These are phyloP conservation scores for Hypolimnas misippus DNA, from an alignment of 2,888 invertebrate genomes.

Conservation along the genomic window DNA sequence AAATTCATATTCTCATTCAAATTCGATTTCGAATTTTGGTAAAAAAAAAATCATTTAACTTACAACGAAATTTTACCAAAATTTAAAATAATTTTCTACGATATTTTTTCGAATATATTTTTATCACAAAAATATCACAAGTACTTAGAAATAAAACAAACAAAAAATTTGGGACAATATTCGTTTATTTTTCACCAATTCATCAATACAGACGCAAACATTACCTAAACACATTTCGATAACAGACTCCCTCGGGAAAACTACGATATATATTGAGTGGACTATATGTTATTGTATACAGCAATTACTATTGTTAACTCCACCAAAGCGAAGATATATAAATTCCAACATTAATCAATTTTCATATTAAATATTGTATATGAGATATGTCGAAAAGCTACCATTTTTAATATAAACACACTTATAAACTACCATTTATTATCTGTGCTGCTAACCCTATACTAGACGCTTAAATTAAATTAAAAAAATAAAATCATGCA, in stretches of 20 bases:
- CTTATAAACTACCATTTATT: constrained; percentile 37
- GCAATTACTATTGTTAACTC: constrained; percentile 20
- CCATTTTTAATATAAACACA: constrained; percentile 22
- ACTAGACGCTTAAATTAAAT: not conserved
- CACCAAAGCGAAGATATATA: constrained; percentile 35
- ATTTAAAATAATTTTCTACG: no score
- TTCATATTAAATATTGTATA: constrained; percentile 25
- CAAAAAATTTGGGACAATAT: constrained; percentile 47
- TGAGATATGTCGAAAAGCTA: constrained; percentile 38
- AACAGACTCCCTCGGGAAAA: constrained; percentile 39
- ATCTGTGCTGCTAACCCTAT: constrained; percentile 28
- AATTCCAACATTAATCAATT: constrained; percentile 36
- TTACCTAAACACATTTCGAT: constrained; percentile 47
- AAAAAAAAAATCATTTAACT: no score
- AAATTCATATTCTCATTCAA: no score
- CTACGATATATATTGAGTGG: constrained; percentile 36
- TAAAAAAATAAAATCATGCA: constrained; percentile 30
- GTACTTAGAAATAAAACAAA: constrained; percentile 42
- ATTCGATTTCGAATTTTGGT: no score
- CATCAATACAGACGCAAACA: constrained; percentile 52
- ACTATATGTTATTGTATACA: constrained; percentile 35
- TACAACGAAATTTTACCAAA: no score
- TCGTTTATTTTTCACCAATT: constrained; percentile 53
- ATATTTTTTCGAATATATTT: no score
- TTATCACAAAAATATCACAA: no score